Conservation (phyloP, 2,113 vertebrate genomes). For the Aldabrachelys gigantea region DNA sequence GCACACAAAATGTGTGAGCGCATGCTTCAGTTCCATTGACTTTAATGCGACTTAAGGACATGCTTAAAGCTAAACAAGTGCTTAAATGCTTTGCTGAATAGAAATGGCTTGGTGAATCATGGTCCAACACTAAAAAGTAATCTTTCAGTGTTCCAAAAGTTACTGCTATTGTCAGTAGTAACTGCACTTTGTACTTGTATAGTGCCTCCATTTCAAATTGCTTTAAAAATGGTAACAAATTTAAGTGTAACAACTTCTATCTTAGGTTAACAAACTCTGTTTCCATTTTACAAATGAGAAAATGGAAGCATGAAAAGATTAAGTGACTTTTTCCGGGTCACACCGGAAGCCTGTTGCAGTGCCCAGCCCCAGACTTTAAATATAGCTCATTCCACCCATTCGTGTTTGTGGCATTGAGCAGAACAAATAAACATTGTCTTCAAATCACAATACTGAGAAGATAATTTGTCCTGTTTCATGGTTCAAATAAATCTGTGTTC, state of each 20-base stretch:
- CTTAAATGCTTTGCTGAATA: not conserved
- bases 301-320: not conserved
- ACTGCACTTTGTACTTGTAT: not conserved
- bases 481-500: not conserved
- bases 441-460: not conserved
- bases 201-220: not conserved
- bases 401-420: not conserved
- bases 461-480: not conserved
- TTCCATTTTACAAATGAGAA: not conserved
- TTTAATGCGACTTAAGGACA: not conserved
- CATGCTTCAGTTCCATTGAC: not conserved
- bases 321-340: not conserved
- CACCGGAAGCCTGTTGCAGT: not conserved
- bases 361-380: not conserved
- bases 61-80: not conserved
- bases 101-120: not conserved
- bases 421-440: not conserved
- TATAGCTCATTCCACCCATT: not conserved
- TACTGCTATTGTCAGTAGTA: not conserved
- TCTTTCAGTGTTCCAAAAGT: not conserved
- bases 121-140: not conserved
- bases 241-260: not conserved
- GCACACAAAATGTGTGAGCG: not conserved
- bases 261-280: not conserved
- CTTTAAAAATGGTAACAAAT: not conserved